Percentiles rank a stretch among this genome's conserved stretches.
These are phyloP conservation scores for Bugula neritina DNA, from an alignment of 2,888 invertebrate species.

Conservation along the genomic window DNA sequence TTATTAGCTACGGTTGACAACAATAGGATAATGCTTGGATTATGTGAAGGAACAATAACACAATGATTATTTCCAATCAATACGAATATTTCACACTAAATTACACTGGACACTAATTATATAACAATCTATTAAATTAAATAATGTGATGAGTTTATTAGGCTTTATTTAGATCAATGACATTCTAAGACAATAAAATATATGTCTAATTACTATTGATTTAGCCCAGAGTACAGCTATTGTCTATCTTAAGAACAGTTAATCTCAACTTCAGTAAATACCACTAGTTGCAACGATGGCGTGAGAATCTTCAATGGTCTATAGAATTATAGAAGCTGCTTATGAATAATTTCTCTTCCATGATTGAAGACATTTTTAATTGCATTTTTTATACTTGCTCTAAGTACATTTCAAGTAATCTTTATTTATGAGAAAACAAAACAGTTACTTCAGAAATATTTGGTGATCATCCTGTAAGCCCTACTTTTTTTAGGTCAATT, in stretches of 20 bases:
- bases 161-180: background rate
- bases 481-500: too few relatives aligned
- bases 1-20: background rate
- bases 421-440: too few relatives aligned
- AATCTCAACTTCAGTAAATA: background rate
- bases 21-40: background rate
- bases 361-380: too few relatives aligned
- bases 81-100: background rate
- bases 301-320: too few relatives aligned
- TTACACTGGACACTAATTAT: conserved; percentile 8
- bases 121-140: conserved; percentile 2
- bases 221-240: conserved; percentile 6
- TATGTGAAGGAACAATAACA: background rate
- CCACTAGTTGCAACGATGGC: background rate
- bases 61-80: background rate
- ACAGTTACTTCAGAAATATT: too few relatives aligned
- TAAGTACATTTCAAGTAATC: too few relatives aligned
- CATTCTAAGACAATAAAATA: background rate
- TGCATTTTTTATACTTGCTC: too few relatives aligned
- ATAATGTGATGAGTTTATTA: background rate
- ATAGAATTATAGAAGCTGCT: too few relatives aligned
- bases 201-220: conserved; percentile 14
- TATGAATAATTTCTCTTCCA: too few relatives aligned
- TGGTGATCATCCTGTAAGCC: too few relatives aligned
- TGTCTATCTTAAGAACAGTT: background rate